phyloP scores from a whole-genome alignment of 64 coral and sea anemone genomes.

The Stylophora pistillata region DNA sequence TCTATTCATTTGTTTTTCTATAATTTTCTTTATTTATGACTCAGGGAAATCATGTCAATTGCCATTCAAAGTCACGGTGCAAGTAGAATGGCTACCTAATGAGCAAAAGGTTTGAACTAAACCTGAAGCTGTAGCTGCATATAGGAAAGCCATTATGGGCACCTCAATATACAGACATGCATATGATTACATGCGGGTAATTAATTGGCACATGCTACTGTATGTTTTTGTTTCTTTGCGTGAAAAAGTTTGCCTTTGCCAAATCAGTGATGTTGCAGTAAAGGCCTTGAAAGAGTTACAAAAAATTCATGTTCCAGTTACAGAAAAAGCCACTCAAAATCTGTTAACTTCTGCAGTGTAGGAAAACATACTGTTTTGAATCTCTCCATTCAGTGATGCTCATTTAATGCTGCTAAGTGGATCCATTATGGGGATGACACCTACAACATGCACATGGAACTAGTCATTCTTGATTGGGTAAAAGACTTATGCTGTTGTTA shows the following conservation, averaged over 20 bases:
- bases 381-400: conserved; percentile 23
- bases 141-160: conserved; percentile 38
- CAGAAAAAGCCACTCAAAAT: not conserved
- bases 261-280: not conserved
- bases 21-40: not conserved
- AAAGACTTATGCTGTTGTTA: not conserved
- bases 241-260: not conserved
- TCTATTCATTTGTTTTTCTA: no score
- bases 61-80: conserved; percentile 2
- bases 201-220: not conserved
- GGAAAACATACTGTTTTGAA: conserved; percentile 40
- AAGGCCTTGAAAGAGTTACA: no score
- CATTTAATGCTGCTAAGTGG: conserved; percentile 39
- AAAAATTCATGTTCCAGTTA: no score
- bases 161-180: conserved; percentile 28
- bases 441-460: conserved; percentile 7
- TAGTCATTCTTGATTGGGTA: conserved; percentile 65
- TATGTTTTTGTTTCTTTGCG: not conserved
- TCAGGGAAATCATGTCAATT: conserved; percentile 49
- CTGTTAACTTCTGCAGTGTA: conserved; percentile 16
- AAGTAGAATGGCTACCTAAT: conserved; percentile 27
- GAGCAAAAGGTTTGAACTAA: conserved; percentile 24
- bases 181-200: conserved; percentile 53
- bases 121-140: conserved; percentile 30
- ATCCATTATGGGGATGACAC: not conserved